Conservation (phyloP, 2,888 invertebrate species). For the Plagiodera versicolora region DNA sequence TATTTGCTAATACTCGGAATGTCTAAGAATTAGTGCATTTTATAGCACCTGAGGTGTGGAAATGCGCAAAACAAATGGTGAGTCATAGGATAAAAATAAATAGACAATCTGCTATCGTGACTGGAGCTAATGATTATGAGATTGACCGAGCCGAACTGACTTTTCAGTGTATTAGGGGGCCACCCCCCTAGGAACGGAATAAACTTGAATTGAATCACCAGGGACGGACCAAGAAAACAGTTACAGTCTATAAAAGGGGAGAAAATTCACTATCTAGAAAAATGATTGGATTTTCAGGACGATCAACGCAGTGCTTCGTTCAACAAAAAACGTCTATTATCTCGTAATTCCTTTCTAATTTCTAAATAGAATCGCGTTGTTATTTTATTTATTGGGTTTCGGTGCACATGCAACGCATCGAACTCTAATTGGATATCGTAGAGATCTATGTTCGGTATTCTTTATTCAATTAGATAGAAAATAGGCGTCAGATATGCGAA, state of each 20-base stretch:
- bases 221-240: no score
- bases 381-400: slow-evolving; percentile 34
- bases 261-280: no score
- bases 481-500: slow-evolving; percentile 9
- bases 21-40: neutral
- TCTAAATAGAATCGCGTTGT: slow-evolving; percentile 30
- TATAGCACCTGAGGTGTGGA: neutral
- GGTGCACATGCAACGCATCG: slow-evolving; percentile 13
- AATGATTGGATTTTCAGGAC: no score
- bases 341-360: neutral
- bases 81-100: neutral
- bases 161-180: no score
- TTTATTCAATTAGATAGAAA: slow-evolving; percentile 36
- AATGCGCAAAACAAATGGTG: neutral
- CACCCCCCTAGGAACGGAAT: no score
- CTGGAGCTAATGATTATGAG: no score
- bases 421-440: slow-evolving; percentile 34
- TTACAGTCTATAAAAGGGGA: no score
- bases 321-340: no score
- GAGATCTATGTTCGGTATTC: slow-evolving; percentile 27
- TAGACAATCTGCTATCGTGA: neutral
- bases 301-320: no score
- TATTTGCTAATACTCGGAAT: no score
- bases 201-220: no score
- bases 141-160: no score